phyloP scores from a whole-genome alignment of 2,797 vertebrate genomes.

The Xenopus petersii region DNA sequence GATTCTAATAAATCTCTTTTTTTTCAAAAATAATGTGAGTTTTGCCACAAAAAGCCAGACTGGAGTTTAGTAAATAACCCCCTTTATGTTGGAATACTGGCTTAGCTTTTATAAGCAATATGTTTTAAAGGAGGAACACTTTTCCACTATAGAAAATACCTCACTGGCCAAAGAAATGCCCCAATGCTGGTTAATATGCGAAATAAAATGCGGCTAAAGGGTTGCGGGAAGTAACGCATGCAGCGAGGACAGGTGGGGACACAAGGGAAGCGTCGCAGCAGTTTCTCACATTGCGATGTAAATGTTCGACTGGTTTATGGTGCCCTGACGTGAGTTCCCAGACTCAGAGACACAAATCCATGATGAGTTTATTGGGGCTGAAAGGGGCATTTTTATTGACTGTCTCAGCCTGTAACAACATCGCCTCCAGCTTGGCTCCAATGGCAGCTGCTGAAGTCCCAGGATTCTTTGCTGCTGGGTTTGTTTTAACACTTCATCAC shows the following conservation, averaged over 20 bases:
- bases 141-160: no score
- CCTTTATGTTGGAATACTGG: no score
- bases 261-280: background rate
- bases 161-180: no score
- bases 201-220: no score
- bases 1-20: no score
- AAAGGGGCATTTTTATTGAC: slow-evolving; percentile 35
- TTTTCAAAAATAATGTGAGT: no score
- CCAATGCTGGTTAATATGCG: no score
- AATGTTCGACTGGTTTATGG: slow-evolving; percentile 29
- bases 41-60: no score
- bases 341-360: slow-evolving; percentile 27
- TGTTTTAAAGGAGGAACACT: no score
- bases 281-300: slow-evolving; percentile 13
- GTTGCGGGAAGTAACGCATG: slow-evolving; percentile 8
- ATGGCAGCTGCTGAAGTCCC: slow-evolving; percentile 40
- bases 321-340: slow-evolving; percentile 21
- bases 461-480: slow-evolving; percentile 2
- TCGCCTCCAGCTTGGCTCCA: slow-evolving; percentile 23
- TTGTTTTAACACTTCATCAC: slow-evolving; percentile 14
- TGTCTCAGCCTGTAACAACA: slow-evolving; percentile 27
- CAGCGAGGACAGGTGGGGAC: slow-evolving; percentile 29
- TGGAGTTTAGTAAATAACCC: no score
- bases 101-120: no score
- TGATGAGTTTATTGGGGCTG: slow-evolving; percentile 14